Evolutionary conservation across 2,888 invertebrate genomes (phyloP).

Genomic region (Trachelus troglodyta): DNA sequence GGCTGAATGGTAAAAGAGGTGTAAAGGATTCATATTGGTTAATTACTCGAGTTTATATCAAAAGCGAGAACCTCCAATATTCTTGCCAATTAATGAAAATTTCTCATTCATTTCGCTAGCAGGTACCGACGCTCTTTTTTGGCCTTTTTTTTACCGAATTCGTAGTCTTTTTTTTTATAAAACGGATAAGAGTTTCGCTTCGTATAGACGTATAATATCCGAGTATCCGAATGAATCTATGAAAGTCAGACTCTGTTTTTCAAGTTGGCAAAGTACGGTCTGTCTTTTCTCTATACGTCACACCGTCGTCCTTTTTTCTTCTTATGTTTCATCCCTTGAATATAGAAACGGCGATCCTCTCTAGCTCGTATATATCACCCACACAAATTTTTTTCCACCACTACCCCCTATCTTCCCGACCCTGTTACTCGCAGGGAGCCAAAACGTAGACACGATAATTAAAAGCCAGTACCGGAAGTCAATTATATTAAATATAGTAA

Average conservation of each 20-base stretch:
- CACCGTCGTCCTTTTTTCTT: background rate
- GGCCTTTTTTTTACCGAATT: background rate
- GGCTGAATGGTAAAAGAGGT: background rate
- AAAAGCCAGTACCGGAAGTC: background rate
- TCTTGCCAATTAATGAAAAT: background rate
- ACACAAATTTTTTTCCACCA: background rate
- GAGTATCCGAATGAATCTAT: background rate
- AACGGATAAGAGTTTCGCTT: background rate
- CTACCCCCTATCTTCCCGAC: background rate
- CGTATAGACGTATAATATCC: background rate
- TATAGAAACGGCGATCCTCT: background rate
- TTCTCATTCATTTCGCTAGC: background rate
- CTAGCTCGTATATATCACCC: background rate
- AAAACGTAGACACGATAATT: background rate
- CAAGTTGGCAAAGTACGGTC: background rate
- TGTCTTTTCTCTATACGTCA: background rate
- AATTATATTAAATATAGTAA: background rate
- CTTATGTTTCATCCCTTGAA: background rate
- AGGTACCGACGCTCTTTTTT: background rate
- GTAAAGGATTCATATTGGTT: background rate
- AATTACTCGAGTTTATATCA: background rate
- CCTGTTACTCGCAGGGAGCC: background rate
- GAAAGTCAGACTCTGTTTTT: background rate
- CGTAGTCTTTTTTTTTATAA: background rate
- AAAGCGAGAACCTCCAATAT: background rate